Percentiles rank a stretch among this genome's conserved stretches.
These are phyloP conservation scores for Bombus pascuorum DNA, from an alignment of 1,140 invertebrate genomes.

Conservation along the genomic window DNA sequence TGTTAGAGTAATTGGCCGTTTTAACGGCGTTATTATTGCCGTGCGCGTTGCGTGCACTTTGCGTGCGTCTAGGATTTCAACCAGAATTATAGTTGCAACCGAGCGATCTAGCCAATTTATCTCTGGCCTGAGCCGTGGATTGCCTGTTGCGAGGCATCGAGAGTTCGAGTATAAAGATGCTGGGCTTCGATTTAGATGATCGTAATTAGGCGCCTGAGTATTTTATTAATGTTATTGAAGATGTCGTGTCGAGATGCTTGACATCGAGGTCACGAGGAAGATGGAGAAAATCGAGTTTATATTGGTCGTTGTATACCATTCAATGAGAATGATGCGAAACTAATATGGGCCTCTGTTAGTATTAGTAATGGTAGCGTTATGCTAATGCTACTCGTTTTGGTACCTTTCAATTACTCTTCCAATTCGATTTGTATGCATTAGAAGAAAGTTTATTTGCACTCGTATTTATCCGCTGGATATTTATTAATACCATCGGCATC, in stretches of 20 bases:
- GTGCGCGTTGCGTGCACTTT: conserved; percentile 3
- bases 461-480: background rate
- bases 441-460: background rate
- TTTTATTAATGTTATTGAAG: background rate
- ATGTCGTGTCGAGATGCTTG: background rate
- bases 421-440: conserved; percentile 1
- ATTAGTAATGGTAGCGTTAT: background rate
- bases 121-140: background rate
- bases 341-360: background rate
- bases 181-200: background rate
- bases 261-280: background rate
- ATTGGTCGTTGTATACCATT: background rate
- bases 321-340: background rate
- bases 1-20: conserved; percentile 1
- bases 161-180: no score
- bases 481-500: background rate
- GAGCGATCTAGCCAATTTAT: conserved; percentile 1
- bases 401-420: background rate
- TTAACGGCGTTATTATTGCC: conserved; percentile 29
- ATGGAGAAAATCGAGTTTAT: background rate
- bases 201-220: background rate
- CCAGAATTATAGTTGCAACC: conserved; percentile 11
- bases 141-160: background rate
- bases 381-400: background rate
- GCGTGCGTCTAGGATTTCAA: conserved; percentile 19